Conservation (phyloP, 2,113 vertebrate species). For the Rhinoderma darwinii region DNA sequence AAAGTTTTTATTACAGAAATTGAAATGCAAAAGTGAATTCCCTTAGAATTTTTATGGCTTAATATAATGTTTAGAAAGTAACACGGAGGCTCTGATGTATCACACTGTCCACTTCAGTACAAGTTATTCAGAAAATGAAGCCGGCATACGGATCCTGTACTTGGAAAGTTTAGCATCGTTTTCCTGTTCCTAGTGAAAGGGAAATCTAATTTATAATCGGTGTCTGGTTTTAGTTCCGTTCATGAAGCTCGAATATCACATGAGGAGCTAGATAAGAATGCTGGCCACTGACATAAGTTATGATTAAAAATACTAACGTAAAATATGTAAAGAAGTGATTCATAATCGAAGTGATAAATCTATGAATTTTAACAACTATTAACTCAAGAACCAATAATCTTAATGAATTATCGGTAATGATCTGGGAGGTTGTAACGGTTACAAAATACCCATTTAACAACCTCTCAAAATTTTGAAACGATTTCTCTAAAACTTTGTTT, state of each 20-base stretch:
- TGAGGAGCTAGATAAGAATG: too few relatives aligned
- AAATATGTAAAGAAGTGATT: too few relatives aligned
- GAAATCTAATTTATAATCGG: background rate
- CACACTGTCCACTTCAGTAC: background rate
- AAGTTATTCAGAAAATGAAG: too few relatives aligned
- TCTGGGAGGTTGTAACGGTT: background rate
- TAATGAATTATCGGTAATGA: background rate
- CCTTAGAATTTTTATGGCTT: too few relatives aligned
- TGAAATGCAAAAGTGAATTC: background rate
- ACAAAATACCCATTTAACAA: background rate
- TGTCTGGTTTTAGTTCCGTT: background rate
- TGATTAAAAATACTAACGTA: too few relatives aligned
- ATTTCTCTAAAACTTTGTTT: background rate
- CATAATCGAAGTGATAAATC: too few relatives aligned
- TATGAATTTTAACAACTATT: background rate
- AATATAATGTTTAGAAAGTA: too few relatives aligned
- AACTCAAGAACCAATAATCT: background rate
- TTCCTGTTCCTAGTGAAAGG: background rate
- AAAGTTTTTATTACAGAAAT: background rate
- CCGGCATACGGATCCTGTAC: too few relatives aligned
- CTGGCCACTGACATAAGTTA: too few relatives aligned
- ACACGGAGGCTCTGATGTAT: background rate
- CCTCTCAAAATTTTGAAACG: background rate
- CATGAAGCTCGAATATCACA: background rate
- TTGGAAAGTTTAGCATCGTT: background rate